Base-by-base conservation (phyloP, 2,888 invertebrate species). In the Eristalis pertinax region DNA sequence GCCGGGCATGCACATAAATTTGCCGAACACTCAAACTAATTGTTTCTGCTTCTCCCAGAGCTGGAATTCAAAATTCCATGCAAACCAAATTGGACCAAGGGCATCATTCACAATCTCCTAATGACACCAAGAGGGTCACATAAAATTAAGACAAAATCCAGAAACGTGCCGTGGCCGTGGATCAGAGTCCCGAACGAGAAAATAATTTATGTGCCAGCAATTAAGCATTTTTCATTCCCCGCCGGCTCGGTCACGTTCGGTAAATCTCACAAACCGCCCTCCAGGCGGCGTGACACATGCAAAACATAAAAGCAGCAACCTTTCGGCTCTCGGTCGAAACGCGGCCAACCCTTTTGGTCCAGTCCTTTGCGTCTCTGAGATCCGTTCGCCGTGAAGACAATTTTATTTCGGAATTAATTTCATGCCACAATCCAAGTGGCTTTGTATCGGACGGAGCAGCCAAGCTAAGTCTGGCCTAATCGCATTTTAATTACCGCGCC, bases 401-500 rank as follows among this genome's bases (percentile, higher is more conserved):
- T 10, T 69, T 65, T 68, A 68, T 68, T 77, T 62, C 43, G 32
- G 32, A 69, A 60, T 68, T 68, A 43, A 77, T 41, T 68, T 38
- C 41, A 62, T 15, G 43, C 43, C 43, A 38, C 38, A 11, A 38
- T 1, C 38, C 38, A 2, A 13, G 38, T 13, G 13, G 13, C 29
- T 0, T 58, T 29, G 64, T 69, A 0, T 41, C 60, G 32, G 65
- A 81, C 60, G 32, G 65, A 81, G 58, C 50, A 77, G n/a, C 75
- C 62, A 13, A 77, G 68, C 58, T 38, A 68, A 65, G 38, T 50
- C 50, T 62, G 56, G 19, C 29, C 78, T 86, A 83, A 86, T 86
- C 74, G 78, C 74, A 82, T 83, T 86, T 86, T 86, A 86, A 86
- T 86, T 86, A 86, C 70, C 68, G 26, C 63, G 22, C 80, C 84